Percentiles rank a stretch among this genome's conserved stretches.
Conservation (phyloP, 37 sponge, comb jelly and placozoan genomes). For the Halisarca cf. caerulea region DNA sequence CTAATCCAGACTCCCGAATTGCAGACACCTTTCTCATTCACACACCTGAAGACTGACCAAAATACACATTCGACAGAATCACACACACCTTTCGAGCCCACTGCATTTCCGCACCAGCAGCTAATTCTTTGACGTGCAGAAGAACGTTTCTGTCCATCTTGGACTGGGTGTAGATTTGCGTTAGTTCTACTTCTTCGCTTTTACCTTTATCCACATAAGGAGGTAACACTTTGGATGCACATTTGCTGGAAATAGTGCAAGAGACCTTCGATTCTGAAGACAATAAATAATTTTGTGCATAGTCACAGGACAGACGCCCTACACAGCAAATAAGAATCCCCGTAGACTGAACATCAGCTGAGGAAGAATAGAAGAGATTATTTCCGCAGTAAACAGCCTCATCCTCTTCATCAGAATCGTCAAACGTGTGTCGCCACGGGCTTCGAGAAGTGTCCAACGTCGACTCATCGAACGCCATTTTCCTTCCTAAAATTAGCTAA, state of each 20-base stretch:
- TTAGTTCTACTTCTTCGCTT: neutral
- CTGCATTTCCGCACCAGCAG: neutral
- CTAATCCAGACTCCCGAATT: no score
- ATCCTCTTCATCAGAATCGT: slow-evolving; percentile 9
- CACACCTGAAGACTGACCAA: no score
- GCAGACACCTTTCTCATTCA: no score
- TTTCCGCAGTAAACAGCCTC: neutral
- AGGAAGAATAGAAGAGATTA: neutral
- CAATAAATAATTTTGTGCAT: neutral
- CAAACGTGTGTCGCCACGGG: slow-evolving; percentile 10
- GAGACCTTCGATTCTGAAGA: neutral
- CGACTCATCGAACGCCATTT: slow-evolving; percentile 24
- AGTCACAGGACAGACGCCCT: neutral
- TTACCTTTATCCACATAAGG: neutral
- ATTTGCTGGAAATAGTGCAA: neutral
- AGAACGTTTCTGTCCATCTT: neutral
- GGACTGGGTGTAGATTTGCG: neutral
- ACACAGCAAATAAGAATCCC: neutral
- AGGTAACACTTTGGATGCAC: no score
- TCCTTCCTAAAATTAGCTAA: neutral
- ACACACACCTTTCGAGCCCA: slow-evolving; percentile 18
- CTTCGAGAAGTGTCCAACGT: slow-evolving; percentile 4
- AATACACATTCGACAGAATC: no score
- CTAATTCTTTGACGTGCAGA: neutral
- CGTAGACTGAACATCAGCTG: neutral